Evolutionary conservation across 2,888 invertebrate genomes (phyloP).

Genomic region (Agrenia bidenticulata): DNA sequence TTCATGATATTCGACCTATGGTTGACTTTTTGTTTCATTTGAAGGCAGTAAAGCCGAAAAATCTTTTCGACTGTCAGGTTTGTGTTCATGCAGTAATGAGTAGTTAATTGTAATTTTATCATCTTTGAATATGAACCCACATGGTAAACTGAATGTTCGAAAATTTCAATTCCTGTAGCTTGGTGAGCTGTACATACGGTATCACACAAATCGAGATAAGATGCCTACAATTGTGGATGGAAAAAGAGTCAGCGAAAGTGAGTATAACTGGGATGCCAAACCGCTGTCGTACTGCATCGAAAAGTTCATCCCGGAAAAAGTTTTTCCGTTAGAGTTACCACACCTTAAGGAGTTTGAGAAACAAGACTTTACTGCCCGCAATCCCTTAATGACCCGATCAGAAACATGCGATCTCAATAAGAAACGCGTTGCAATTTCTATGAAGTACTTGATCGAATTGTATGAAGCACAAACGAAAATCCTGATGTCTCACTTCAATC

Average conservation of each 20-base stretch:
- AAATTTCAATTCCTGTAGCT: neutral
- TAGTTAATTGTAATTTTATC: too few species aligned
- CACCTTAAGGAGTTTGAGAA: neutral
- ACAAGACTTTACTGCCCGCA: neutral
- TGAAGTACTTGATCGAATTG: neutral
- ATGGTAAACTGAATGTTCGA: too few species aligned
- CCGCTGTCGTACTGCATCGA: neutral
- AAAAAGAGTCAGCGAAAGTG: neutral
- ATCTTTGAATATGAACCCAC: too few species aligned
- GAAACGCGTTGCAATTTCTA: slow-evolving; percentile 1
- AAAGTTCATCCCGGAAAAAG: neutral
- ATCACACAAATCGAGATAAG: neutral
- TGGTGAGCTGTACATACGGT: neutral
- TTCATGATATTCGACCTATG: neutral
- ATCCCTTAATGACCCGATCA: neutral
- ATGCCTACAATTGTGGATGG: neutral
- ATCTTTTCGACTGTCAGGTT: neutral
- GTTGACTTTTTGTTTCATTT: slow-evolving; percentile 4
- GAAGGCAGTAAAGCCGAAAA: neutral
- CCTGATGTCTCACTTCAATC: neutral
- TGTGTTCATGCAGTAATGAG: neutral
- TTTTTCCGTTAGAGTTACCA: neutral
- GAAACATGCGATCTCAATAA: too few species aligned
- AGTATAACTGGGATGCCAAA: neutral
- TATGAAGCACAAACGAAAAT: neutral